Percentiles rank a stretch among this genome's conserved stretches.
Conservation (phyloP, 2,113 vertebrate species). For the Microcebus lehilahytsara region DNA sequence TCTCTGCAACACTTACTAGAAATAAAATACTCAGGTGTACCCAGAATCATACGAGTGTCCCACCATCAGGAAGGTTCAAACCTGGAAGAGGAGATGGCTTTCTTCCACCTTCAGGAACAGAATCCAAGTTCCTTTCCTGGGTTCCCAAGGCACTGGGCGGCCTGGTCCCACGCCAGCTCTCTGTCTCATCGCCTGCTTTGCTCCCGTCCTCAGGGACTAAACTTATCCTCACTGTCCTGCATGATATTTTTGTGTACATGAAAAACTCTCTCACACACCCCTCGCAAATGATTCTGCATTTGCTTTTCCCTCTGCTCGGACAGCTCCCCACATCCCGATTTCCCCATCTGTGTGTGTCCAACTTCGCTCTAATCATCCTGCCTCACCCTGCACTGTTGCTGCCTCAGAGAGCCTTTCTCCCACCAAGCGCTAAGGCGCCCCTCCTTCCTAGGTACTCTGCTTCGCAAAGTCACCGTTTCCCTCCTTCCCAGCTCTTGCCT, state of each 20-base stretch:
- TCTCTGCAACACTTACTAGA: neutral
- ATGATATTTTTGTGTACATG: neutral
- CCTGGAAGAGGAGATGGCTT: neutral
- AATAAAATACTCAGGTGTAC: neutral
- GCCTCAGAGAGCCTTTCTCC: neutral
- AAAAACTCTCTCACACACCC: neutral
- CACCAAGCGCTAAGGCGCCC: too few relatives aligned
- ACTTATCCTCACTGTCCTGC: neutral
- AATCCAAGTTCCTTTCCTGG: neutral
- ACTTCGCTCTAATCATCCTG: neutral
- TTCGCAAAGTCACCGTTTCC: neutral
- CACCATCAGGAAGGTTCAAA: neutral
- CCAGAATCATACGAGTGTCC: neutral
- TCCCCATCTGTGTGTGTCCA: neutral
- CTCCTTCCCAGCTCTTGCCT: neutral
- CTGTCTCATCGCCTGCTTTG: neutral
- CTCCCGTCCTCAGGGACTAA: accelerated
- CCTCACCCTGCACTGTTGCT: neutral
- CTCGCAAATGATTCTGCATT: neutral
- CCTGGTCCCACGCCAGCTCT: neutral
- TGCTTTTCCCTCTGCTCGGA: neutral
- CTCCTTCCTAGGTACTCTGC: neutral
- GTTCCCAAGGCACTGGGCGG: too few relatives aligned
- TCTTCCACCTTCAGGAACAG: neutral
- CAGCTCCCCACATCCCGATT: accelerated